Base-by-base conservation (phyloP, 2,113 vertebrate species). In the Chaenocephalus aceratus region DNA sequence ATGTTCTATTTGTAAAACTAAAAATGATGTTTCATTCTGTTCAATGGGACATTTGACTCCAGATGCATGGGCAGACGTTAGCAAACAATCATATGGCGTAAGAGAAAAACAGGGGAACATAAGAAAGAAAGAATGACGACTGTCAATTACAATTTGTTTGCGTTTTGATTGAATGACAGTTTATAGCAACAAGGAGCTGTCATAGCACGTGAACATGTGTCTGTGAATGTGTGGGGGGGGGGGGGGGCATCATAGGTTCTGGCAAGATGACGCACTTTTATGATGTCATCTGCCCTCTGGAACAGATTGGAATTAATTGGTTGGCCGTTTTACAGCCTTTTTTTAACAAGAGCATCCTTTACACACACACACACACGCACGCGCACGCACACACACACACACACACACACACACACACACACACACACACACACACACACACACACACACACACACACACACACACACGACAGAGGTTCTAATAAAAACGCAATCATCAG, bases 251-350 rank as follows among this genome's bases (percentile, higher is more conserved):
- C 1, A 5, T 49, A n/a, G 65, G 36, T 59, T 52, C 44, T 26
- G 67, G 53, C 68, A 60, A 46, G 53, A 73, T 85, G 86, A 86
- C 64, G 81, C 63, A 79, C 72, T 77, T 92, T 93, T 86, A 91
- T 84, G 82, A 80, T 89, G 81, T 89, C 84, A 86, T 89, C 86
- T 69, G 77, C 88, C 83, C 82, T 82, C 77, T 77, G 82, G 72
- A 90, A 84, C 89, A 92, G 88, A 93, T 86, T 91, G 86, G 61
- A 83, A 92, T 94, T 91, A 91, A 92, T 86, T 88, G 88, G 83
- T 63, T 13, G 54, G 72, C 83, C 56, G 68, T 91, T 92, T 87
- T 85, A 90, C 75, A 89, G 82, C 44, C 70, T 75, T 36, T 73
- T 78, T 90, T 86, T 83, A 91, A 91, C 86, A 86, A 85, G 81